Percentiles rank a stretch among this genome's conserved stretches.
Evolutionary conservation across 2,113 vertebrate genomes (phyloP).

Genomic region (Brevimyrus niger): DNA sequence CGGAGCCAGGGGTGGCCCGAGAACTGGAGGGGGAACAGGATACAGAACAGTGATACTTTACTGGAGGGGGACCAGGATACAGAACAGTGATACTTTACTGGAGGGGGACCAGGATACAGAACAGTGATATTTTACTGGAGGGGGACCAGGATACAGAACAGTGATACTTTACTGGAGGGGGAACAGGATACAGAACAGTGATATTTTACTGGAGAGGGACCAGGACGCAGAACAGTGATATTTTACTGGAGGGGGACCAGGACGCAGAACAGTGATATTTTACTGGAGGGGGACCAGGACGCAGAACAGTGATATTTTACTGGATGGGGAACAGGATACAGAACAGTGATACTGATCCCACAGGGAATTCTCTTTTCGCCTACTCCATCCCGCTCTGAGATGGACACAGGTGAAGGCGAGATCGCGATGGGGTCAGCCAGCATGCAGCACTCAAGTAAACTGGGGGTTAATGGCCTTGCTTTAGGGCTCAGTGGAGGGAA

Average conservation of each 20-base stretch:
- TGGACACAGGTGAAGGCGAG: neutral
- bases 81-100: slow-evolving; percentile 41
- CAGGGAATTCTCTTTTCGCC: neutral
- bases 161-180: slow-evolving; percentile 41
- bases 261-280: neutral
- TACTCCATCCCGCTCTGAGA: neutral
- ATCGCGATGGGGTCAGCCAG: neutral
- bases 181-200: neutral
- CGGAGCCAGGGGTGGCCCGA: slow-evolving; percentile 82
- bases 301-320: slow-evolving; percentile 28
- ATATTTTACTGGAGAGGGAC: slow-evolving; percentile 41
- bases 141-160: neutral
- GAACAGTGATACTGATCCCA: neutral
- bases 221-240: neutral
- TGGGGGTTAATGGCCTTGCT: neutral
- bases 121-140: slow-evolving; percentile 42
- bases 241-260: slow-evolving; percentile 39
- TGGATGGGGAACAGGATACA: slow-evolving; percentile 30
- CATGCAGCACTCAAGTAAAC: neutral
- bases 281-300: slow-evolving; percentile 38
- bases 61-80: slow-evolving; percentile 38
- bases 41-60: neutral
- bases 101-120: neutral
- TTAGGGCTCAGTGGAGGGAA: neutral
- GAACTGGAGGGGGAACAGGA: slow-evolving; percentile 45